Conservation (phyloP, 2,888 invertebrate genomes). For the Dione juno region DNA sequence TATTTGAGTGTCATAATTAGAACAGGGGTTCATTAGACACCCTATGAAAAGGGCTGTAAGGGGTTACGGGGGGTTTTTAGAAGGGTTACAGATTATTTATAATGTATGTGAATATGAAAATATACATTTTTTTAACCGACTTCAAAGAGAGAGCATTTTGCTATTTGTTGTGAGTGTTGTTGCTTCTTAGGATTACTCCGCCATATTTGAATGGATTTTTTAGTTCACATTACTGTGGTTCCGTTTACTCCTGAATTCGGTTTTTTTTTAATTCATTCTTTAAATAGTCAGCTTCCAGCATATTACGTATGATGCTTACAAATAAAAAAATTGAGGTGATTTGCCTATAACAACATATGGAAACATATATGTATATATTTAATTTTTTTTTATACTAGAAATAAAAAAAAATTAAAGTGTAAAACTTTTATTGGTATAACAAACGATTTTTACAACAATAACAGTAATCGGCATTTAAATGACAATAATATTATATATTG, state of each 20-base stretch:
- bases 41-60: not conserved
- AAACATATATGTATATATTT: no score
- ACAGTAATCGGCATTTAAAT: conserved; percentile 4
- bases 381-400: no score
- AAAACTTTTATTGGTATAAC: not conserved
- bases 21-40: conserved; percentile 5
- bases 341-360: not conserved
- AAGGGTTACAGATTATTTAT: conserved; percentile 1
- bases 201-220: no score
- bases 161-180: no score
- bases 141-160: no score
- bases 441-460: not conserved
- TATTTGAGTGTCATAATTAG: conserved; percentile 2
- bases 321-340: not conserved
- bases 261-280: no score
- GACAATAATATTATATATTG: no score
- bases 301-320: not conserved
- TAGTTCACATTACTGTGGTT: no score
- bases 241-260: no score
- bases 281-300: no score
- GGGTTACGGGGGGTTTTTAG: not conserved
- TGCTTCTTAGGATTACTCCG: no score
- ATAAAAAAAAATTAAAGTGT: not conserved
- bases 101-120: not conserved
- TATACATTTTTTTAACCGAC: not conserved